Evolutionary conservation across 2,888 invertebrate species (phyloP).

Genomic region (Tridacna crocea): DNA sequence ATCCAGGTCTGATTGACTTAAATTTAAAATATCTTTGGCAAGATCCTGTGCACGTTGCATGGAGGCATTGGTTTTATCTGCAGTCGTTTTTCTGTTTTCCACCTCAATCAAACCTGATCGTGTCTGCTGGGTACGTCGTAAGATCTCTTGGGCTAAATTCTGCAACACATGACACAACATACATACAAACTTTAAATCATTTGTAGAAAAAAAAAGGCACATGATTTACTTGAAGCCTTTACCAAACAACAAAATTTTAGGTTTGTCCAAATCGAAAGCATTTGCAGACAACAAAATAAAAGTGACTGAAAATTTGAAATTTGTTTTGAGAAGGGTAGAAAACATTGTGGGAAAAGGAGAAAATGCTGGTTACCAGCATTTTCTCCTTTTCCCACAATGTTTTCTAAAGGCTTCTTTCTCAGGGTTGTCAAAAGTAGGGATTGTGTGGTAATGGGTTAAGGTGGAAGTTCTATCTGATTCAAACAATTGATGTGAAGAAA

Average conservation of each 20-base stretch:
- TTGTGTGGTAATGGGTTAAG: too few species aligned
- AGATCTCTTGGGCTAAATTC: slow-evolving; percentile 76
- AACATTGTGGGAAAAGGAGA: background rate
- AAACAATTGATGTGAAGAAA: too few species aligned
- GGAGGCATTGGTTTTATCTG: slow-evolving; percentile 65
- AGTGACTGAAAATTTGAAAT: too few species aligned
- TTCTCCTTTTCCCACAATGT: background rate
- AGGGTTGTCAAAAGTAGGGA: too few species aligned
- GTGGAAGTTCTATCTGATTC: too few species aligned
- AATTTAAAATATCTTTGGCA: slow-evolving; percentile 82
- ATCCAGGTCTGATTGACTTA: slow-evolving; percentile 82
- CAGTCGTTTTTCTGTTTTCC: slow-evolving; percentile 47
- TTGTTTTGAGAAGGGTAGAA: too few species aligned
- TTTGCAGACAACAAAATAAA: too few species aligned
- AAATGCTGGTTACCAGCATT: background rate
- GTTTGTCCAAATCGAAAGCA: too few species aligned
- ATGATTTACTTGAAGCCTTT: background rate
- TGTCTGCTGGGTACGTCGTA: slow-evolving; percentile 72
- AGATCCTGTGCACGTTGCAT: slow-evolving; percentile 78
- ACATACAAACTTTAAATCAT: too few species aligned
- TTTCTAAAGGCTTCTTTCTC: too few species aligned
- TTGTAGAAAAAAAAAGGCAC: too few species aligned
- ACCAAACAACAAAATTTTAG: too few species aligned
- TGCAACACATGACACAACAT: slow-evolving; percentile 45
- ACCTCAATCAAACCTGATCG: slow-evolving; percentile 66